phyloP scores from a whole-genome alignment of 2,113 vertebrate species.

The Camelus bactrianus region DNA sequence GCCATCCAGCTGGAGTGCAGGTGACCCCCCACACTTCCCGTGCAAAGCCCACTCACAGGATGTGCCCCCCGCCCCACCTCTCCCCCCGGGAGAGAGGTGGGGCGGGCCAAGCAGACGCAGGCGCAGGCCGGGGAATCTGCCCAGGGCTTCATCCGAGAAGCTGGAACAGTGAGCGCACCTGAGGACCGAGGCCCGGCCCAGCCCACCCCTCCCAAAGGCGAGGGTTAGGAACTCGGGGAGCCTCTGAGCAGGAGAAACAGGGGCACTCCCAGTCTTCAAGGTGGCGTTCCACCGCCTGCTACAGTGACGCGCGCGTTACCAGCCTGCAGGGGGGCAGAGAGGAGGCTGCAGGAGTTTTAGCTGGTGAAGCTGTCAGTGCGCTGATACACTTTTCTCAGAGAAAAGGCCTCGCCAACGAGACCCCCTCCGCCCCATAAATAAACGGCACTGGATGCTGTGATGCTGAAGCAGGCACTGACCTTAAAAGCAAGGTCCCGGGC shows the following conservation, averaged over 20 bases:
- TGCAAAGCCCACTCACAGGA: slow-evolving; percentile 32
- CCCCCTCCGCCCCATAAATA: not conserved
- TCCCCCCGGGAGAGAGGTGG: not conserved
- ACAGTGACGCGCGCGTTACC: not conserved
- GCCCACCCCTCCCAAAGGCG: not conserved
- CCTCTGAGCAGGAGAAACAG: not conserved
- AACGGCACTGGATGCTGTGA: not conserved
- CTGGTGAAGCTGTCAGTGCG: not conserved
- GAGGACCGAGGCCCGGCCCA: not conserved
- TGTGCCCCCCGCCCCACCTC: not conserved
- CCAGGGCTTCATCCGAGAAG: slow-evolving; percentile 43
- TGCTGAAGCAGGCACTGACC: not conserved
- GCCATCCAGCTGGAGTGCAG: slow-evolving; percentile 70
- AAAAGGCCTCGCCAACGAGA: not conserved
- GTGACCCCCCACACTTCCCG: slow-evolving; percentile 70
- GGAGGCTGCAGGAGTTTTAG: not conserved
- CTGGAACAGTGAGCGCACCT: not conserved
- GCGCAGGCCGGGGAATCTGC: slow-evolving; percentile 27
- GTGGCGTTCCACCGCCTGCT: not conserved
- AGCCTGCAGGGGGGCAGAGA: not conserved
- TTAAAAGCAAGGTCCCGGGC: not conserved
- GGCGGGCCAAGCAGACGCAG: slow-evolving; percentile 12
- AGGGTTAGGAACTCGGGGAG: not conserved
- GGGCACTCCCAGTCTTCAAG: not conserved
- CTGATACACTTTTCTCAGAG: not conserved